Percentiles rank a stretch among this genome's conserved stretches.
Conservation (phyloP, 2,113 vertebrate genomes). For the Empidonax traillii region DNA sequence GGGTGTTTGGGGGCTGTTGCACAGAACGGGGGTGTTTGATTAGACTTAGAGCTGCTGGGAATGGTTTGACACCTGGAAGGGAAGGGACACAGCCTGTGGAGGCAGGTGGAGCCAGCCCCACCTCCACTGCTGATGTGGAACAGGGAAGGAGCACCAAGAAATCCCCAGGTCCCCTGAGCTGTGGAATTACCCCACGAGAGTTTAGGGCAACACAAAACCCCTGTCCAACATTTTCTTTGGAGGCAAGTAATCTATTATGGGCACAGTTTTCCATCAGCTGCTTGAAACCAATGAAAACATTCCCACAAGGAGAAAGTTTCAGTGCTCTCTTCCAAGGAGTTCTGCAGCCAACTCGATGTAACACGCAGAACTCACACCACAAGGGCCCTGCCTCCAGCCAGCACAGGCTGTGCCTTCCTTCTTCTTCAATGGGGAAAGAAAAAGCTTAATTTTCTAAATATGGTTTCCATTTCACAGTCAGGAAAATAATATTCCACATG, state of each 20-base stretch:
- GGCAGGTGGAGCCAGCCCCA: not conserved
- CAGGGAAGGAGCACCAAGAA: not conserved
- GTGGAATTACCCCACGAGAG: not conserved
- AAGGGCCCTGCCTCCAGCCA: not conserved
- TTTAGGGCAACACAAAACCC: not conserved
- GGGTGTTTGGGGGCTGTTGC: not conserved
- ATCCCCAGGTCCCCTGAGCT: not conserved
- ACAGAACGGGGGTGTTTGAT: not conserved
- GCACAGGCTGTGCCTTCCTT: not conserved
- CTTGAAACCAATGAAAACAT: not conserved
- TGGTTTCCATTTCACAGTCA: not conserved
- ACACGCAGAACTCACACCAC: not conserved
- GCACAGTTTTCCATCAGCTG: not conserved
- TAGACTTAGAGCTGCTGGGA: not conserved
- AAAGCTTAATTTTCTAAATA: fast-evolving
- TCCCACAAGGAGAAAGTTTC: not conserved
- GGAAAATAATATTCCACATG: not conserved
- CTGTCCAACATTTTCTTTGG: not conserved
- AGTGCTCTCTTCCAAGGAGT: not conserved
- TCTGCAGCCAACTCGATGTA: not conserved
- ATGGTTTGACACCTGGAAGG: not conserved
- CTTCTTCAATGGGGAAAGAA: not conserved
- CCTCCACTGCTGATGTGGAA: not conserved
- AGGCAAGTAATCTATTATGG: not conserved
- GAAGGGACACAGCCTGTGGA: not conserved